phyloP scores from a whole-genome alignment of 2,797 vertebrate genomes.

The Adelosebastes latens region DNA sequence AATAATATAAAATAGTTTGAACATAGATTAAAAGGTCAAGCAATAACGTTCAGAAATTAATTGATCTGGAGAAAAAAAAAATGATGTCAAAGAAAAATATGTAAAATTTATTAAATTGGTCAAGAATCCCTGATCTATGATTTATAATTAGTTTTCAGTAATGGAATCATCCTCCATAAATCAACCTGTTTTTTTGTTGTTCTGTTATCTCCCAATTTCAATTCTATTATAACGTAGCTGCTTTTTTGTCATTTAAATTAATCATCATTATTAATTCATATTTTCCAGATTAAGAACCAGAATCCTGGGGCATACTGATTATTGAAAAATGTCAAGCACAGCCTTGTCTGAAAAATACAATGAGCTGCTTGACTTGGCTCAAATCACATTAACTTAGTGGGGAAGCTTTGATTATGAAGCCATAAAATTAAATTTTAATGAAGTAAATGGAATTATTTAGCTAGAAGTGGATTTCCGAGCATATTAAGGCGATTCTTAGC shows the following conservation, averaged over 20 bases:
- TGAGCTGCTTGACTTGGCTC: slow-evolving; percentile 53
- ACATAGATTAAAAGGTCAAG: not conserved
- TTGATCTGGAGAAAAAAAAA: not conserved
- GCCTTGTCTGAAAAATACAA: slow-evolving; percentile 34
- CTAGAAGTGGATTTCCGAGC: slow-evolving; percentile 22
- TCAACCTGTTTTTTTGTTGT: not conserved
- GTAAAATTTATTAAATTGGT: not conserved
- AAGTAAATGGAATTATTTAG: slow-evolving; percentile 47
- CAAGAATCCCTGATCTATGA: not conserved
- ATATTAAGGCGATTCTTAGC: not conserved
- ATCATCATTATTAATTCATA: not conserved
- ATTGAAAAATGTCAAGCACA: slow-evolving; percentile 44
- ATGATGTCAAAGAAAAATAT: not conserved
- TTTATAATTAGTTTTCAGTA: not conserved
- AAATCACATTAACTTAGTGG: slow-evolving; percentile 31
- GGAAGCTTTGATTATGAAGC: slow-evolving; percentile 56
- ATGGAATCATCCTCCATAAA: not conserved
- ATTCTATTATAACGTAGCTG: not conserved
- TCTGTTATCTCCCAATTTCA: not conserved
- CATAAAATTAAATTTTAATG: slow-evolving; percentile 61
- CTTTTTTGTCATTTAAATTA: not conserved
- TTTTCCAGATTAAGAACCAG: not conserved
- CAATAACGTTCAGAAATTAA: not conserved
- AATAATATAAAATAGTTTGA: not conserved
- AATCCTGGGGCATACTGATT: slow-evolving; percentile 13